A percentile compares a stretch with the other conserved stretches of the same genome.
phyloP scores from a whole-genome alignment of 2,888 invertebrate genomes.

The Drosophila fungiperda region DNA sequence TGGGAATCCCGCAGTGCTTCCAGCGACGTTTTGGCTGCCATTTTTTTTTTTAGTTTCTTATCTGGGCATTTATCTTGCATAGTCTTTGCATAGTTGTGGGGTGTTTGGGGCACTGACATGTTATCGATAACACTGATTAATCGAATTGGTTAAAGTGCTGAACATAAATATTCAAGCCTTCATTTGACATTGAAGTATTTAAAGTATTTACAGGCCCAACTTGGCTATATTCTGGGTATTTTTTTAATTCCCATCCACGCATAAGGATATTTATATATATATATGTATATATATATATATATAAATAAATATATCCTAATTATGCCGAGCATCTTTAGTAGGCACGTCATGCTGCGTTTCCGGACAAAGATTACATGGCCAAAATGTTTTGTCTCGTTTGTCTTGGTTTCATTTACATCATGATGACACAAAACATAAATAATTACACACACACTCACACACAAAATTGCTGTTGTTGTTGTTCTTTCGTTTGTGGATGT shows the following conservation, averaged over 20 bases:
- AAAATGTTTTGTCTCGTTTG: constrained; percentile 4
- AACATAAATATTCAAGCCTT: background rate
- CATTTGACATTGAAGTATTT: background rate
- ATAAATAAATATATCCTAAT: constrained; percentile 46
- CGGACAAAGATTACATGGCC: constrained; percentile 53
- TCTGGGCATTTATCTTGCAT: constrained; percentile 40
- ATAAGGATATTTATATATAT: background rate
- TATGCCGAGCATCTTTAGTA: constrained; percentile 36
- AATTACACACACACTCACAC: constrained; percentile 66
- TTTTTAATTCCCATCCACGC: background rate
- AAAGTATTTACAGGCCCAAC: background rate
- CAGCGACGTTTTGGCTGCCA: constrained; percentile 62
- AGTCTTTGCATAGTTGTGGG: constrained; percentile 15
- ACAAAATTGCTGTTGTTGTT: constrained; percentile 14
- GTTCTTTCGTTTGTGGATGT: background rate
- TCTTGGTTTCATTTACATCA: constrained; percentile 72
- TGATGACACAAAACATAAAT: constrained; percentile 71
- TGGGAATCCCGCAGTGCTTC: constrained; percentile 64
- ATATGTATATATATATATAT: background rate
- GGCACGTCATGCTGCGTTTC: constrained; percentile 57
- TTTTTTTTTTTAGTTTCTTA: constrained; percentile 12
- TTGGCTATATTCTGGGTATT: background rate
- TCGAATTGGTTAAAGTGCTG: constrained; percentile 24
- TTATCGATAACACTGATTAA: constrained; percentile 56
- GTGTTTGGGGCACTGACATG: constrained; percentile 45